phyloP scores from a whole-genome alignment of 2,888 invertebrate species.

The Thera britannica region DNA sequence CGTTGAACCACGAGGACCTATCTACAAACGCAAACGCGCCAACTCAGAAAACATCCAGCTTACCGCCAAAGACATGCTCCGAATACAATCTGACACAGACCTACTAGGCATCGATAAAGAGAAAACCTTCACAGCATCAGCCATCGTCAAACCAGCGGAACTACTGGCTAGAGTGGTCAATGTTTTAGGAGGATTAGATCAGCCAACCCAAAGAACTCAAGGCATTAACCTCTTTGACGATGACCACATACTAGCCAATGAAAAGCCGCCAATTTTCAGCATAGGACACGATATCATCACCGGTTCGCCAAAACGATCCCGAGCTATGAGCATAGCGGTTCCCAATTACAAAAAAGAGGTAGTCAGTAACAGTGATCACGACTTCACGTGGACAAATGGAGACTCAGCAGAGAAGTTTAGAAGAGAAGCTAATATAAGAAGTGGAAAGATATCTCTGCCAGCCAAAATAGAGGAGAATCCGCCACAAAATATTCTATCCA shows the following conservation, averaged over 20 bases:
- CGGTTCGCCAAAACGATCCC: conserved; percentile 74
- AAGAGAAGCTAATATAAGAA: conserved; percentile 76
- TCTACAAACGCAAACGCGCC: conserved; percentile 84
- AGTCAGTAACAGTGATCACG: conserved; percentile 73
- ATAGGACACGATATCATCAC: conserved; percentile 76
- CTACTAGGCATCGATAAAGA: conserved; percentile 91
- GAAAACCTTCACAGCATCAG: conserved; percentile 89
- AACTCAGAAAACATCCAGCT: conserved; percentile 87
- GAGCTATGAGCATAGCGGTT: conserved; percentile 87
- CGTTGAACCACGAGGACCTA: conserved; percentile 77
- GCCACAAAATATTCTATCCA: conserved; percentile 65
- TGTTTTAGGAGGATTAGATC: conserved; percentile 87
- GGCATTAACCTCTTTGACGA: conserved; percentile 90
- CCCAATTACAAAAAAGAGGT: conserved; percentile 76
- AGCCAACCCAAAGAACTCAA: conserved; percentile 71
- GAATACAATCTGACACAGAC: conserved; percentile 92
- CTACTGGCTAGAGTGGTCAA: conserved; percentile 91
- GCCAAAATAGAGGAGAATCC: conserved; percentile 53
- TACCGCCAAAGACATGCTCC: conserved; percentile 78
- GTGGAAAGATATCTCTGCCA: conserved; percentile 75
- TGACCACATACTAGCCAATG: conserved; percentile 89
- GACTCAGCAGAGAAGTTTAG: conserved; percentile 85
- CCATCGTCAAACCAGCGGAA: conserved; percentile 90
- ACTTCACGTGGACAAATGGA: conserved; percentile 89
- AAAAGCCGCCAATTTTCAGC: conserved; percentile 84